Percentiles rank a stretch among this genome's conserved stretches.
These are phyloP conservation scores for Takifugu ocellatus DNA, from an alignment of 2,797 vertebrate species.

Conservation along the genomic window DNA sequence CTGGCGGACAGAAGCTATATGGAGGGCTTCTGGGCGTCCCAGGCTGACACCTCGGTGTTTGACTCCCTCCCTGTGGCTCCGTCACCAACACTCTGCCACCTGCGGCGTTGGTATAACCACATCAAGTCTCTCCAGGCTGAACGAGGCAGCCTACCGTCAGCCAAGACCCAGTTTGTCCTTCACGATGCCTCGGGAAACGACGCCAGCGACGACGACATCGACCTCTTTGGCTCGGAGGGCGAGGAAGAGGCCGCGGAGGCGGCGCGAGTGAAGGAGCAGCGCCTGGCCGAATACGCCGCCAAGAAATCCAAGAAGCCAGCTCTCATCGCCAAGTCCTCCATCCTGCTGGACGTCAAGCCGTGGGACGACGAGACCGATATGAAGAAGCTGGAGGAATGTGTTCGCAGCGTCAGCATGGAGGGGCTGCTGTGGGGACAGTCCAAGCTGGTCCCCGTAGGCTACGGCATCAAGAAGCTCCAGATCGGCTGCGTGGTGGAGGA, in stretches of 20 bases:
- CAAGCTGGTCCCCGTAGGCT: constrained; percentile 91
- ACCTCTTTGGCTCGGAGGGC: constrained; percentile 92
- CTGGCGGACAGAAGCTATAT: constrained; percentile 90
- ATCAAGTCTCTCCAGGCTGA: constrained; percentile 87
- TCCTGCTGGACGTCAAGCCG: constrained; percentile 88
- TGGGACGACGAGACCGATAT: constrained; percentile 98
- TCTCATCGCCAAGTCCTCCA: constrained; percentile 88
- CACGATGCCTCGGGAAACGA: constrained; percentile 67
- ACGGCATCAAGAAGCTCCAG: constrained; percentile 96
- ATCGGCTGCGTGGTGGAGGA: constrained; percentile 96
- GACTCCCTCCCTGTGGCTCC: constrained; percentile 82
- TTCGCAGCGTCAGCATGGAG: constrained; percentile 85
- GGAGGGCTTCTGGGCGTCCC: constrained; percentile 86
- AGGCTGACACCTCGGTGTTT: constrained; percentile 86
- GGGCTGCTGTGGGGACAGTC: constrained; percentile 94
- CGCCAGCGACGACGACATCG: constrained; percentile 77
- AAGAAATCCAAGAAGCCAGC: constrained; percentile 92
- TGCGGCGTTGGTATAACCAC: constrained; percentile 93
- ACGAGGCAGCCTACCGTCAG: constrained; percentile 78
- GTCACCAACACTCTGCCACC: constrained; percentile 80
- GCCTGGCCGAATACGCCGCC: constrained; percentile 88
- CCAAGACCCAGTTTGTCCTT: constrained; percentile 82
- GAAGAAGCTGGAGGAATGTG: constrained; percentile 87
- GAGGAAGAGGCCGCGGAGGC: constrained; percentile 87
- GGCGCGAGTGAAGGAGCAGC: constrained; percentile 82